Evolutionary conservation across 2,888 invertebrate genomes (phyloP).

Genomic region (Papilio demoleus): DNA sequence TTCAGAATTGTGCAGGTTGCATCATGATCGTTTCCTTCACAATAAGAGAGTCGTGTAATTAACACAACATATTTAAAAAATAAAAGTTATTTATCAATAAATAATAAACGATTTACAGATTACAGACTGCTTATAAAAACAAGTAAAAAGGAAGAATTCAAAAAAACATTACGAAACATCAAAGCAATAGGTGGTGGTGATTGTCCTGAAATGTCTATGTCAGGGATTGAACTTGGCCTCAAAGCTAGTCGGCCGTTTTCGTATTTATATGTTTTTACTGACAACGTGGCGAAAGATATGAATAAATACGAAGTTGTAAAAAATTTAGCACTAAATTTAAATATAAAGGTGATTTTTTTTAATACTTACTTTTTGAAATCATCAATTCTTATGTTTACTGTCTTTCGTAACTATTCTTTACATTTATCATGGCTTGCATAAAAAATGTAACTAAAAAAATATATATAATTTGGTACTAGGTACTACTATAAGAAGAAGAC

Average conservation of each 20-base stretch:
- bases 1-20: no score
- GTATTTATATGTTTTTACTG: constrained; percentile 66
- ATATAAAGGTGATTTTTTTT: constrained; percentile 20
- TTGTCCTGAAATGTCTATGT: constrained; percentile 64
- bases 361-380: not conserved
- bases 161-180: constrained; percentile 49
- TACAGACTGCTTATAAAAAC: constrained; percentile 50
- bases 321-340: constrained; percentile 46
- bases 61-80: no score
- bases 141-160: constrained; percentile 53
- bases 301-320: constrained; percentile 50
- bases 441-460: no score
- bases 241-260: constrained; percentile 57
- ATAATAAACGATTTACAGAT: constrained; percentile 48
- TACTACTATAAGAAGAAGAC: no score
- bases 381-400: not conserved
- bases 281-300: constrained; percentile 62
- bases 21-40: no score
- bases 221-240: constrained; percentile 61
- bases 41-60: no score
- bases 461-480: no score
- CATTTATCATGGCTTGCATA: no score
- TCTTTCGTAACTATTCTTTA: no score
- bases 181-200: constrained; percentile 52
- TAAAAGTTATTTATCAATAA: no score